Evolutionary conservation across 2,113 vertebrate genomes (phyloP).

Genomic region (Tonatia bakeri): DNA sequence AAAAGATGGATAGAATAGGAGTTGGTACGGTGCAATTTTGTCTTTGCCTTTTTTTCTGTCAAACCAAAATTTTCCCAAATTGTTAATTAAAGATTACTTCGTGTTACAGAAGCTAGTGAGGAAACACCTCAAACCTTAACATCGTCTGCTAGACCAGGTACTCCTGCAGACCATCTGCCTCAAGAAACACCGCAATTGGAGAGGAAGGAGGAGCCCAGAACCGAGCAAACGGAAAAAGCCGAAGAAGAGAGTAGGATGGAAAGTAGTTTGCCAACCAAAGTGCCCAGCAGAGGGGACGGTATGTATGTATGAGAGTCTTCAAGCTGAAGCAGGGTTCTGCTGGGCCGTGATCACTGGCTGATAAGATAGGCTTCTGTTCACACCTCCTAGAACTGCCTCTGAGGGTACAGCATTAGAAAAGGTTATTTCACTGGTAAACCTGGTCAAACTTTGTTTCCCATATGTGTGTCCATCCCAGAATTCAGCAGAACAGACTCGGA

Average conservation of each 20-base stretch:
- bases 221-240: slow-evolving; percentile 77
- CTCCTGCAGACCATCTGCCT: slow-evolving; percentile 78
- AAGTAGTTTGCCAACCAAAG: slow-evolving; percentile 72
- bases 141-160: slow-evolving; percentile 75
- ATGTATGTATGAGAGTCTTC: slow-evolving; percentile 41
- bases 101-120: slow-evolving; percentile 80
- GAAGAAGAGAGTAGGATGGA: slow-evolving; percentile 78
- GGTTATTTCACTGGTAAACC: not conserved
- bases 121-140: slow-evolving; percentile 76
- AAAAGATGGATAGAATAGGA: slow-evolving; percentile 76
- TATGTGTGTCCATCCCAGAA: not conserved
- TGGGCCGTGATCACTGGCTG: not conserved
- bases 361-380: not conserved
- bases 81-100: slow-evolving; percentile 51
- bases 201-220: slow-evolving; percentile 77
- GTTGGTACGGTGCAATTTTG: slow-evolving; percentile 69
- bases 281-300: slow-evolving; percentile 81
- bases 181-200: slow-evolving; percentile 79
- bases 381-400: not conserved
- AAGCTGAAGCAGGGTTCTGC: not conserved
- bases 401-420: not conserved
- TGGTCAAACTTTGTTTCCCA: not conserved
- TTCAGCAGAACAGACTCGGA: not conserved
- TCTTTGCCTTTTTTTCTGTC: not conserved
- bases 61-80: not conserved